These are phyloP conservation scores for Saguinus imperator DNA, from an alignment of 2,113 vertebrate genomes.

Conservation along the genomic window DNA sequence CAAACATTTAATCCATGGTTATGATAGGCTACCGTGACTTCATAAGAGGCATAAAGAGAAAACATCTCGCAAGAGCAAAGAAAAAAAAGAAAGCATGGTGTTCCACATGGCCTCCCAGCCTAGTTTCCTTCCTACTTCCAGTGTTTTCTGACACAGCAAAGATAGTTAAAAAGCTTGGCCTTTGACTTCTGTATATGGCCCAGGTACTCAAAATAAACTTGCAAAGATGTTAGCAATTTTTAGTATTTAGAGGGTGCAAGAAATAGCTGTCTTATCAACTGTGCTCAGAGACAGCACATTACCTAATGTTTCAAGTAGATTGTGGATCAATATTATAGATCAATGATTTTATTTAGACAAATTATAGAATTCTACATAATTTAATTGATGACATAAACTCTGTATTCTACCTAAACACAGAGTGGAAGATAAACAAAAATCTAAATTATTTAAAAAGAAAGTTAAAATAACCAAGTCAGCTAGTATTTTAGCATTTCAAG, in stretches of 20 bases:
- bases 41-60: background rate
- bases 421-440: background rate
- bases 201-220: conserved; percentile 20
- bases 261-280: background rate
- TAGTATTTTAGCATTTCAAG: conserved; percentile 12
- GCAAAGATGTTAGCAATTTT: background rate
- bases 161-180: conserved; percentile 1
- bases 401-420: conserved; percentile 4
- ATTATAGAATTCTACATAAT: background rate
- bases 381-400: conserved; percentile 8
- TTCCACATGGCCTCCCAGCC: background rate
- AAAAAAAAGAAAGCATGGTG: background rate
- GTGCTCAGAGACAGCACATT: background rate
- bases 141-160: conserved; percentile 30
- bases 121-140: background rate
- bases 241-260: background rate
- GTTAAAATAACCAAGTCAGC: background rate
- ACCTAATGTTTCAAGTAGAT: background rate
- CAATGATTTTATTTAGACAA: conserved; percentile 46
- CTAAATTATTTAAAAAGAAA: conserved; percentile 2
- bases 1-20: background rate
- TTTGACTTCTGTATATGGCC: background rate
- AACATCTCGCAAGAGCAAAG: background rate
- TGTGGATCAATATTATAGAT: conserved; percentile 23
- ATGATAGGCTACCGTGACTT: background rate